phyloP scores from a whole-genome alignment of 1,140 invertebrate species.

The Brachionus manjavacas region DNA sequence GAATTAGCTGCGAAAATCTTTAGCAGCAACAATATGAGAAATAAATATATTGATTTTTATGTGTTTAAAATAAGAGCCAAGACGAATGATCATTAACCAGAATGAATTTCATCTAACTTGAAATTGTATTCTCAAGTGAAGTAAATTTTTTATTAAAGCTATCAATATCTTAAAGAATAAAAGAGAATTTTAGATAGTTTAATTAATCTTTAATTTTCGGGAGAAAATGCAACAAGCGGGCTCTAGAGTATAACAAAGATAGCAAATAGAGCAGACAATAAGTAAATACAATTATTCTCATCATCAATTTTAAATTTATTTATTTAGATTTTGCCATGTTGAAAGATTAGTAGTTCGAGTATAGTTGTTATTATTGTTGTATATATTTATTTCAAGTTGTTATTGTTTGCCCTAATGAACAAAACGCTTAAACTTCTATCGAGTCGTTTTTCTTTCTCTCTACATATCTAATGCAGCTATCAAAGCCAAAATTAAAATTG shows the following conservation, averaged over 20 bases:
- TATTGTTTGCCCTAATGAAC: constrained; percentile 5
- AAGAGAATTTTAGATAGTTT: background rate
- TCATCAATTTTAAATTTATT: constrained; percentile 19
- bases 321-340: background rate
- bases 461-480: background rate
- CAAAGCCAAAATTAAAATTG: constrained; percentile 4
- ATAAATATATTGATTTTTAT: background rate
- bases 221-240: background rate
- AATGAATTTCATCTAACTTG: constrained; percentile 20
- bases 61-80: background rate
- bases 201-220: constrained; percentile 27
- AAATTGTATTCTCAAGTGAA: constrained; percentile 30
- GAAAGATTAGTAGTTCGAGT: constrained; percentile 34
- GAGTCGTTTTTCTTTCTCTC: background rate
- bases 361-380: background rate
- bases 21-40: background rate
- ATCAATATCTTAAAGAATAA: constrained; percentile 4
- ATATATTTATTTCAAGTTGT: constrained; percentile 11
- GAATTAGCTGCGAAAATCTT: background rate
- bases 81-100: background rate
- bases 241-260: background rate
- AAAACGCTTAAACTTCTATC: constrained; percentile 1
- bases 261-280: constrained; percentile 36
- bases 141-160: background rate
- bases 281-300: constrained; percentile 33